Evolutionary conservation across 2,797 vertebrate genomes (phyloP).

Genomic region (Notolabrus celidotus): DNA sequence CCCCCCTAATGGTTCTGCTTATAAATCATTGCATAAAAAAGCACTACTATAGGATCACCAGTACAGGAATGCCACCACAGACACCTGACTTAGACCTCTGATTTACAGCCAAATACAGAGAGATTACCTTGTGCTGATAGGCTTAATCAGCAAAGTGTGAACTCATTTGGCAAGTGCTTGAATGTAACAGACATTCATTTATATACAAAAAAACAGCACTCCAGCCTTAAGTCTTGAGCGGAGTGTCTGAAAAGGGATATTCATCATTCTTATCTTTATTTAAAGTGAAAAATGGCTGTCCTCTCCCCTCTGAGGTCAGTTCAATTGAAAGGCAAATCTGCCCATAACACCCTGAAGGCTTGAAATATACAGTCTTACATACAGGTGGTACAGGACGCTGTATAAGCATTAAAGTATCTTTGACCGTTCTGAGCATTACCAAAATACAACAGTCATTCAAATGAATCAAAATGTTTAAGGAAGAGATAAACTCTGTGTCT

Average conservation of each 20-base stretch:
- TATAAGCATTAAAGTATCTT: too few relatives aligned
- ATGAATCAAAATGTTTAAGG: conserved; percentile 45
- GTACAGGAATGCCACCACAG: background rate
- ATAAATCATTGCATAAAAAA: background rate
- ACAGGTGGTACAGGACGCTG: conserved; percentile 1
- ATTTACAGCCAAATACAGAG: background rate
- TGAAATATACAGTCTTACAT: background rate
- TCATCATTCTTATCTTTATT: conserved; percentile 15
- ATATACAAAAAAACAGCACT: background rate
- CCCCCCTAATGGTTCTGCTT: background rate
- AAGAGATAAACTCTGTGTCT: conserved; percentile 38
- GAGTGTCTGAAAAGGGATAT: background rate
- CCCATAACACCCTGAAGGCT: background rate
- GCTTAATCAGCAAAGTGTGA: conserved; percentile 3
- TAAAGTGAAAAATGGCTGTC: conserved; percentile 5
- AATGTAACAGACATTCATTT: background rate
- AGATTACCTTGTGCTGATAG: conserved; percentile 1
- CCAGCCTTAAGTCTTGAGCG: background rate
- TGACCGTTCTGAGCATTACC: background rate
- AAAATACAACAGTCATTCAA: conserved; percentile 29
- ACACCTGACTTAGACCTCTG: background rate
- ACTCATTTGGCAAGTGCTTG: background rate
- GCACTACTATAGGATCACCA: background rate
- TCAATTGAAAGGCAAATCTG: conserved; percentile 21
- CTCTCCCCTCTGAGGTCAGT: background rate